These are phyloP conservation scores for Trypoxylon attenuatum DNA, from an alignment of 2,888 invertebrate species.

Conservation along the genomic window DNA sequence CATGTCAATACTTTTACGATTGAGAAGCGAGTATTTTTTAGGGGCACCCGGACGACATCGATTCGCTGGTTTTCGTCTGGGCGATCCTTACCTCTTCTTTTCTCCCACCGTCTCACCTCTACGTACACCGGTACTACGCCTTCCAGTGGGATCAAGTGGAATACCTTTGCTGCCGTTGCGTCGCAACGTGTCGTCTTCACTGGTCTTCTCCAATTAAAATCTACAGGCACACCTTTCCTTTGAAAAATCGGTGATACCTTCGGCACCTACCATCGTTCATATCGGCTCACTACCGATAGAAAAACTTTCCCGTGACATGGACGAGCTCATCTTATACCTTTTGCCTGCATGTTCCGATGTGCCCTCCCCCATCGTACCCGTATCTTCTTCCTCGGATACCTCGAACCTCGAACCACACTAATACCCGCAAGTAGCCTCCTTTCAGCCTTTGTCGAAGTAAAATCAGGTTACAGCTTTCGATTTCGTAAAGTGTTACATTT, in stretches of 20 bases:
- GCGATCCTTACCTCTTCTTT: conserved; percentile 11
- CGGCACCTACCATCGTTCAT: not conserved
- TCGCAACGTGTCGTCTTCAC: too few relatives aligned
- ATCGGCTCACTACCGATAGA: not conserved
- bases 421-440: too few relatives aligned
- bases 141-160: not conserved
- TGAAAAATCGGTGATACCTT: conserved; percentile 3
- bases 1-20: conserved; percentile 59
- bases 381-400: not conserved
- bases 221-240: conserved; percentile 8
- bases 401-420: too few relatives aligned
- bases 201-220: conserved; percentile 4
- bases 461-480: too few relatives aligned
- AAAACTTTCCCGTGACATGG: conserved; percentile 10
- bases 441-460: too few relatives aligned
- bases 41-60: conserved; percentile 28
- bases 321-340: not conserved
- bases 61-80: conserved; percentile 30
- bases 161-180: not conserved
- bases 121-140: not conserved
- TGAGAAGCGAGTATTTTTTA: conserved; percentile 50
- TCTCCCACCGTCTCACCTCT: not conserved
- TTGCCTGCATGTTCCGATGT: not conserved
- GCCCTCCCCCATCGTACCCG: not conserved
- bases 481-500: too few relatives aligned